Evolutionary conservation across 2,113 vertebrate species (phyloP).

Genomic region (Accipiter cooperii): DNA sequence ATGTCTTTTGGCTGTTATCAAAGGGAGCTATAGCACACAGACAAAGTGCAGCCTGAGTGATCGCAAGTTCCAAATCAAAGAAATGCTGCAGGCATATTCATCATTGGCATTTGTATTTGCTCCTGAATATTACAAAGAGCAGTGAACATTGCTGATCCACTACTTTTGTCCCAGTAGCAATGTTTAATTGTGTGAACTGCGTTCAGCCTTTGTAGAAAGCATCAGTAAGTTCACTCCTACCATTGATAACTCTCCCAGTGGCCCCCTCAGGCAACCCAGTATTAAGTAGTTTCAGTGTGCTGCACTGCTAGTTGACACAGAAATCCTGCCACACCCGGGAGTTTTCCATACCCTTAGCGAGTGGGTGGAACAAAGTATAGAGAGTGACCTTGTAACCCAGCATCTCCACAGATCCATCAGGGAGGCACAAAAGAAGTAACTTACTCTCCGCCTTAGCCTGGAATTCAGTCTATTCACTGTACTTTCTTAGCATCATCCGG

Average conservation of each 20-base stretch:
- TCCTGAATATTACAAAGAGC: background rate
- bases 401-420: background rate
- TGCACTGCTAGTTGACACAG: background rate
- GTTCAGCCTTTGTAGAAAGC: background rate
- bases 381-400: background rate
- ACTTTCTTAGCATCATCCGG: background rate
- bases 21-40: background rate
- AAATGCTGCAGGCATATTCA: slow-evolving; percentile 4
- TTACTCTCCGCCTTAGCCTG: background rate
- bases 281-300: background rate
- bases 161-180: background rate
- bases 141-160: background rate
- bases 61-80: background rate
- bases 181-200: background rate
- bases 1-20: slow-evolving; percentile 1
- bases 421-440: background rate
- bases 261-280: background rate
- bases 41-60: background rate
- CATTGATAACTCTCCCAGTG: background rate
- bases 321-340: background rate
- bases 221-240: background rate
- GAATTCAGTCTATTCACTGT: slow-evolving; percentile 5
- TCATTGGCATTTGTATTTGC: background rate
- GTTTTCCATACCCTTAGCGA: background rate
- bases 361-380: background rate